Evolutionary conservation across 2,888 invertebrate genomes (phyloP), one percentile per base, ranked within the genome.

Genomic region (Loripinus fragilis): DNA sequence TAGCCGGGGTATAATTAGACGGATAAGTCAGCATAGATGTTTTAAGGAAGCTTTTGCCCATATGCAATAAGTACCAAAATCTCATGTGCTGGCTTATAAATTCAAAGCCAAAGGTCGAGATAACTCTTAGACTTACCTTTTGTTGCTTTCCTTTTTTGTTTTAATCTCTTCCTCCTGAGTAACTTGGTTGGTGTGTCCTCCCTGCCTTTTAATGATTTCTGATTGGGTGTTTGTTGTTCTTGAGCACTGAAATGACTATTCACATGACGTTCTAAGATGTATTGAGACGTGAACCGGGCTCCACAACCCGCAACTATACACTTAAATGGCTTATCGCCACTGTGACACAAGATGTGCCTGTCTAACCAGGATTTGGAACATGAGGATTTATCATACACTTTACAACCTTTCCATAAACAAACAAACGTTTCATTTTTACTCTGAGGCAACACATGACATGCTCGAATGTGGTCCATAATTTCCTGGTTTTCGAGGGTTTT

Each of bases 251-350:
- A 98, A 94, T 98, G 98, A 90, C 96, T 96, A 94, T 98, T 98
- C 71, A 98, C 98, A 92, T 99, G 98, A 89, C 98, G 95, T 94
- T 98, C 97, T 88, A 98, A 94, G 79, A 97, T 96, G 65, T 81
- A 86, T 89, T 94, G 94, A 28, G 94, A 92, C 35, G 94, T 93
- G 89, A 95, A 95, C 50, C 94, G 91, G 78, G 93, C 92, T 95
- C 94, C 97, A 94, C 98, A 99, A 90, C 97, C 97, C 92, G 97
- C 98, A 88, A 99, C 97, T 93, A 98, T 98, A 94, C 98, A 99
- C 91, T 97, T 96, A 95, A 97, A 98, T 33, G 98, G 98, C 93
- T 98, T 98, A 94, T 97, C 97, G 64, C 97, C 97, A 76, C 97
- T 97, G 94, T 98, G 98, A 0, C 96, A 96, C 68, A 98, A 94